Percentiles rank a stretch among this genome's conserved stretches.
Evolutionary conservation across 1,140 invertebrate genomes (phyloP).

Genomic region (Cecropterus lyciades): DNA sequence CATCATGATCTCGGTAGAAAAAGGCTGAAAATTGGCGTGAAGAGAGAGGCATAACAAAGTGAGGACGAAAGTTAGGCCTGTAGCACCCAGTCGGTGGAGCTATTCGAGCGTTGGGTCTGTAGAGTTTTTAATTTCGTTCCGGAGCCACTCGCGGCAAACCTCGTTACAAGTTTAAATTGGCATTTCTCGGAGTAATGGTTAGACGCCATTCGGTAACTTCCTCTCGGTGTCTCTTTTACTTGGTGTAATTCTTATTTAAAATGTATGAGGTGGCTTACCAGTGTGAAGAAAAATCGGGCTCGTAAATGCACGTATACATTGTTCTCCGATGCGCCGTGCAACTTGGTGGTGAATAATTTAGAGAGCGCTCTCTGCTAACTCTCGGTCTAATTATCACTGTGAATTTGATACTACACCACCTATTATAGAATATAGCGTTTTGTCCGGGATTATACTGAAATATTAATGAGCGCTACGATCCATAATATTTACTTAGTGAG

Average conservation of each 20-base stretch:
- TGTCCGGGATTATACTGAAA: too few relatives aligned
- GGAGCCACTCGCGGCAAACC: conserved; percentile 77
- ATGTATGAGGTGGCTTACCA: conserved; percentile 62
- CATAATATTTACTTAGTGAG: too few relatives aligned
- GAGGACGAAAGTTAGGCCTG: conserved; percentile 74
- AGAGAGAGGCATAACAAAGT: conserved; percentile 62
- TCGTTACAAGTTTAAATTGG: conserved; percentile 84
- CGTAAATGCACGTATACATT: conserved; percentile 32
- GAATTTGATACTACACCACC: conserved; percentile 1
- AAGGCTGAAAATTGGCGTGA: conserved; percentile 63
- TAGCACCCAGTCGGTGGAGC: conserved; percentile 60
- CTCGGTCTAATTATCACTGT: conserved; percentile 8
- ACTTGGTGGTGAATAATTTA: conserved; percentile 29
- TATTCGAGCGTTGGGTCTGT: conserved; percentile 58
- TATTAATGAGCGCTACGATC: too few relatives aligned
- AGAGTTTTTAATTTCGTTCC: conserved; percentile 81
- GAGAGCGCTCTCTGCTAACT: conserved; percentile 6
- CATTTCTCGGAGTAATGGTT: conserved; percentile 81
- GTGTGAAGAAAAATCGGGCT: conserved; percentile 39
- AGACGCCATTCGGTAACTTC: conserved; percentile 70
- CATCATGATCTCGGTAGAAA: conserved; percentile 54
- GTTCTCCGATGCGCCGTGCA: conserved; percentile 25
- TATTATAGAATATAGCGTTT: neutral
- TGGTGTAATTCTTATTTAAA: conserved; percentile 78
- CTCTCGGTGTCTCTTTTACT: conserved; percentile 63